phyloP scores from a whole-genome alignment of 2,113 vertebrate species.

The Ageneiosus marmoratus region DNA sequence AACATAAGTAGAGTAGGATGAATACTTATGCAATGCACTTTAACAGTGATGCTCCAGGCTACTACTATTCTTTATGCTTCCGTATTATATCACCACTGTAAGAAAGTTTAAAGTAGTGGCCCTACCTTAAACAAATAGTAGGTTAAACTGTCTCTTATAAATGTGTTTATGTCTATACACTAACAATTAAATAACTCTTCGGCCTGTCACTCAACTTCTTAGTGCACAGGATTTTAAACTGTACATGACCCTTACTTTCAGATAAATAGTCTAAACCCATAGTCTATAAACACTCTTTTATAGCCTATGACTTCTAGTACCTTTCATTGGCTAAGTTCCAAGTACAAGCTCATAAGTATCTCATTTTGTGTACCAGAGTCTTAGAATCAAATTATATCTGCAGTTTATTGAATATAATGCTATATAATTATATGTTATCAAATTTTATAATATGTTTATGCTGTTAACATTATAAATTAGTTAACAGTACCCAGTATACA shows the following conservation, averaged over 20 bases:
- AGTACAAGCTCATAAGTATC: not conserved
- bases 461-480: not conserved
- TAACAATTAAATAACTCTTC: not conserved
- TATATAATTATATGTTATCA: slow-evolving; percentile 2
- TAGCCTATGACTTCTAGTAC: not conserved
- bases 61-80: not conserved
- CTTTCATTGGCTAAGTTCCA: not conserved
- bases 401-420: not conserved
- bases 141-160: not conserved
- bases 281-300: slow-evolving; percentile 57
- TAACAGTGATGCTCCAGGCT: not conserved
- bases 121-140: slow-evolving; percentile 10
- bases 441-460: not conserved
- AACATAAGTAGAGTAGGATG: not conserved
- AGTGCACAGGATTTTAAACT: slow-evolving; percentile 59
- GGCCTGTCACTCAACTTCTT: slow-evolving; percentile 52
- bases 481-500: not conserved
- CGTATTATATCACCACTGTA: not conserved
- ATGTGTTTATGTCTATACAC: not conserved
- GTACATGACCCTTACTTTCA: slow-evolving; percentile 58
- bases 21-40: not conserved
- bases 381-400: not conserved
- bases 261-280: slow-evolving; percentile 58
- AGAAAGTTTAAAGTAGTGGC: not conserved
- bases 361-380: not conserved